Evolutionary conservation across 2,888 invertebrate genomes (phyloP), one percentile per base, ranked within the genome.

Genomic region (Enchytraeus crypticus): DNA sequence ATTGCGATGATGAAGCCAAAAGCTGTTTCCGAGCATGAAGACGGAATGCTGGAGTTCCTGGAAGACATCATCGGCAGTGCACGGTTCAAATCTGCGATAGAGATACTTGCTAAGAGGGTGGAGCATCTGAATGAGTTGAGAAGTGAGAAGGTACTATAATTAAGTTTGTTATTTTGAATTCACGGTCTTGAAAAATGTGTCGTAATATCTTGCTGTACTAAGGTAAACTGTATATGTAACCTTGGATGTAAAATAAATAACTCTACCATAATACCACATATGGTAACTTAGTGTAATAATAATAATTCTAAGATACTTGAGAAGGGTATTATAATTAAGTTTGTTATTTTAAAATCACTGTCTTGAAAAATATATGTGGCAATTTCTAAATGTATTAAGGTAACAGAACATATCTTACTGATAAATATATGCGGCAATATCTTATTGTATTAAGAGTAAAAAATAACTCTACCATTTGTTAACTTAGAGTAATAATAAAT

Each of bases 1-100:
- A 98, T 98, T 71, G 88, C 98, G 0, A 86, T 97, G 88, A 97
- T 98, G 97, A 97, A 96, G 77, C 89, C 95, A 0, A 98, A 93
- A 81, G 91, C 84, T 0, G 84, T 83, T 64, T 85, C 81, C 0
- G 91, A 90, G 72, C 86, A 89, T 71, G 97, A 97, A 70, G 86
- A 88, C 11, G 98, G 98, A 0, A 92, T 99, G 91, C 81, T 98
- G 59, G 98, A 99, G 78, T 98, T 93, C 79, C 82, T 98, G 55
- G 98, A 99, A 80, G 97, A 98, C 76, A 96, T 99, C 61, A 90
- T 99, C 71, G 98, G 98, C 0, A 92, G 80, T 57, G 79, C 76
- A 62, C 74, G 83, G 21, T 80, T 80, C 66, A 80, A 89, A 84
- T 86, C 85, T 71, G 92, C 93, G 0, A 84, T 96, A 63, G 84